phyloP scores from a whole-genome alignment of 2,888 invertebrate species.

The Tetranychus piercei region DNA sequence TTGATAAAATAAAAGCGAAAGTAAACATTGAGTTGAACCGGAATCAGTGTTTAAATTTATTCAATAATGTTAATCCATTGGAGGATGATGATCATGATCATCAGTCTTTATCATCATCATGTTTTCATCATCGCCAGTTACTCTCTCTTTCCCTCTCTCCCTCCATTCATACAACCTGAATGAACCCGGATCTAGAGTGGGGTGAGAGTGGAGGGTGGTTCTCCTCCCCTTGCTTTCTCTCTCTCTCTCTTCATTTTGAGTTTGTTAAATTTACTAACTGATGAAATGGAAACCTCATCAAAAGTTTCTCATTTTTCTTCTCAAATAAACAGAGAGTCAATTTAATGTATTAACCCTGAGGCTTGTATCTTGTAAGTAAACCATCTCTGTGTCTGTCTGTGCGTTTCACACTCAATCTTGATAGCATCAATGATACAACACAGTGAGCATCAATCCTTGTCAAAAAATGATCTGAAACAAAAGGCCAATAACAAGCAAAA shows the following conservation, averaged over 20 bases:
- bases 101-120: not conserved
- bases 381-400: not conserved
- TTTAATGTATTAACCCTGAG: not conserved
- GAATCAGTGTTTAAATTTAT: not conserved
- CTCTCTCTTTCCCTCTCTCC: not conserved
- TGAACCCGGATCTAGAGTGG: not conserved
- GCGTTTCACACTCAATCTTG: not conserved
- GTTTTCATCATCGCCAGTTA: not conserved
- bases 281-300: not conserved
- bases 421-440: not conserved
- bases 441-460: not conserved
- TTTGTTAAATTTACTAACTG: not conserved
- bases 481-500: too few relatives aligned
- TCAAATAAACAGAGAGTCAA: constrained; percentile 6
- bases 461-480: not conserved
- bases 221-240: constrained; percentile 4
- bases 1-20: too few relatives aligned
- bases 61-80: not conserved
- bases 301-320: not conserved
- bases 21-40: not conserved
- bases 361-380: not conserved
- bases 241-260: constrained; percentile 1
- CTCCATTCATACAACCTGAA: not conserved
- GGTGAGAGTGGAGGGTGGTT: not conserved
- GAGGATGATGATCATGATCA: not conserved